Conservation (phyloP, 2,113 vertebrate species). For the Phocoena phocoena region DNA sequence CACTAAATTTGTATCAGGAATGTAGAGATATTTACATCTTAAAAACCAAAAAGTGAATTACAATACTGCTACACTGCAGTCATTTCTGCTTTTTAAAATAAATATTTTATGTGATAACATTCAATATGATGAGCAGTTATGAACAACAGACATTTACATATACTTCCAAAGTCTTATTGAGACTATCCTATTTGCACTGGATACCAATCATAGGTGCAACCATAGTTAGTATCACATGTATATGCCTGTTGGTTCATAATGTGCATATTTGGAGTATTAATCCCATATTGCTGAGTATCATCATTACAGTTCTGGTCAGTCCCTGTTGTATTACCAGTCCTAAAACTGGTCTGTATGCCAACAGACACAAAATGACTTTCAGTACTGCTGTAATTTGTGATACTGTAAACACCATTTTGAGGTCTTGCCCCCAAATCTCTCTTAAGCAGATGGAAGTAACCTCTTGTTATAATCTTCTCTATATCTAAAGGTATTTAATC, state of each 20-base stretch:
- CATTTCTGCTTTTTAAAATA: background rate
- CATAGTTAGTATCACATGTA: slow-evolving; percentile 82
- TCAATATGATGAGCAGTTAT: slow-evolving; percentile 83
- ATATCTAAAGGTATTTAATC: slow-evolving; percentile 89
- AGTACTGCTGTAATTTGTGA: slow-evolving; percentile 84
- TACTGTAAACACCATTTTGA: slow-evolving; percentile 87
- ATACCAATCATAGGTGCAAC: slow-evolving; percentile 87
- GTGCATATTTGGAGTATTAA: slow-evolving; percentile 86
- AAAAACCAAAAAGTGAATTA: background rate
- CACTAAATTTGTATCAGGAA: background rate
- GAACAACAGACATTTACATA: slow-evolving; percentile 78
- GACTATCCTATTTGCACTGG: slow-evolving; percentile 88
- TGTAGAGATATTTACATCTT: background rate
- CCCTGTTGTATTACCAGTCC: slow-evolving; percentile 81
- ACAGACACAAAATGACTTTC: slow-evolving; percentile 85
- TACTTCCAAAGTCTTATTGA: slow-evolving; percentile 82
- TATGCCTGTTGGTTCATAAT: slow-evolving; percentile 89
- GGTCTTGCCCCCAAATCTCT: slow-evolving; percentile 88
- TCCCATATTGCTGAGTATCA: slow-evolving; percentile 86
- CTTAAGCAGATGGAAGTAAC: slow-evolving; percentile 85
- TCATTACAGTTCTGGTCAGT: slow-evolving; percentile 88
- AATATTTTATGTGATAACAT: slow-evolving; percentile 18
- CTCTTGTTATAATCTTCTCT: slow-evolving; percentile 88
- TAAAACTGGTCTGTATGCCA: slow-evolving; percentile 86
- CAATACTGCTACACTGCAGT: background rate